phyloP scores from a whole-genome alignment of 2,797 vertebrate species.

The Acanthiza pusilla region DNA sequence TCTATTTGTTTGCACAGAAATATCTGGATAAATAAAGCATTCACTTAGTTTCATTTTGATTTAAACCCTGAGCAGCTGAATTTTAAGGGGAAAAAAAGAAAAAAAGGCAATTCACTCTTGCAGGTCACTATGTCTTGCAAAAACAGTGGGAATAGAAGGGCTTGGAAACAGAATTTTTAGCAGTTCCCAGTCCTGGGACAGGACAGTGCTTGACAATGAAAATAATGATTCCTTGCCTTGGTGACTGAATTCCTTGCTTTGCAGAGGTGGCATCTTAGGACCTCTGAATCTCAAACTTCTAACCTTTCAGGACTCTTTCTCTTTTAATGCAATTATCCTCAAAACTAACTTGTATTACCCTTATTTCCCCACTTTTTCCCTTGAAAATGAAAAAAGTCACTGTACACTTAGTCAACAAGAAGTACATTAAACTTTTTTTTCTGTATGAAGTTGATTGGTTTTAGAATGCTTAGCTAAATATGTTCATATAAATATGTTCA shows the following conservation, averaged over 20 bases:
- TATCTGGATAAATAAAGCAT: neutral
- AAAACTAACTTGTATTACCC: neutral
- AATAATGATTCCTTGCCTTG: neutral
- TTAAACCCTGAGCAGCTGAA: neutral
- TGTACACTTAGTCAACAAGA: neutral
- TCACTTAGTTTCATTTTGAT: neutral
- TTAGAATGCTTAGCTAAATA: neutral
- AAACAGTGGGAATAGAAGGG: neutral
- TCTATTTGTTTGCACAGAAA: neutral
- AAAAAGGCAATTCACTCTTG: neutral
- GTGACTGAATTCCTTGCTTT: neutral
- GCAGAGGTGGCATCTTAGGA: fast-evolving
- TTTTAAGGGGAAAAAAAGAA: neutral
- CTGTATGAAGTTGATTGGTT: neutral
- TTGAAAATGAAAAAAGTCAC: neutral
- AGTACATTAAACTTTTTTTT: neutral
- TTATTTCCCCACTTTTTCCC: neutral
- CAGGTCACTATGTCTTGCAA: neutral
- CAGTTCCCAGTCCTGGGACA: neutral
- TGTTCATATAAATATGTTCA: neutral
- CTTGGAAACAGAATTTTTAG: neutral
- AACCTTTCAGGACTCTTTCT: neutral
- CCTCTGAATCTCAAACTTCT: neutral
- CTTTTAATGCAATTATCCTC: neutral
- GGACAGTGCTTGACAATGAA: neutral